Evolutionary conservation across 2,888 invertebrate species (phyloP), one percentile per base, ranked within the genome.

Genomic region (Dryadula phaetusa): DNA sequence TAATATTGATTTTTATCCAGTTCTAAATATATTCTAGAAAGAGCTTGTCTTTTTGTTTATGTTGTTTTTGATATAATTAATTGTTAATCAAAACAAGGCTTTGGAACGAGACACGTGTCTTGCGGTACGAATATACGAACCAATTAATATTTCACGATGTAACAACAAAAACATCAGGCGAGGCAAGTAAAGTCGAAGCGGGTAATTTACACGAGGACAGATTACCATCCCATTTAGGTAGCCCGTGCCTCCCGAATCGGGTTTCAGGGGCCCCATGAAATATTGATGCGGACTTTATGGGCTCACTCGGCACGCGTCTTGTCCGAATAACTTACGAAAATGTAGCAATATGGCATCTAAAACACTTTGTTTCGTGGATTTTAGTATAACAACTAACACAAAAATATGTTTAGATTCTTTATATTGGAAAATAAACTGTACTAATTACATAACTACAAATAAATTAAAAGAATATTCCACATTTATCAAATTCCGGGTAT

Each of bases 191-290:
- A 68, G 62, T 64, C 67, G 64, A 63, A 67, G 64, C 66, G 53
- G 66, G 65, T 62, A 70, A 73, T 71, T 72, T 73, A 75, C 75
- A 71, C 74, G 73, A 72, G 72, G 75, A 72, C 74, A 72, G 73
- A 79, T 81, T 79, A 79, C 72, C 78, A 79, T 81, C 74, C 74
- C 70, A 74, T 79, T 81, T 75, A 70, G 76, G 75, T 67, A 74
- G 66, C 73, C 71, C 74, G 77, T 74, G 76, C 77, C 76, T 76
- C 75, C 72, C 73, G 77, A 76, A 79, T 79, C 79, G 79, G 82
- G 79, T 79, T 80, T 81, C 75, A 79, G 76, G 75, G 75, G 76
- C 72, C 75, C 75, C 76, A 85, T 85, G 80, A 81, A 85, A 86
- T 86, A 85, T 85, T 82, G 77, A 86, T 85, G 79, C 68, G 65